Evolutionary conservation across 2,797 vertebrate species (phyloP), one percentile per base, ranked within the genome.

Genomic region (Myotis findleyi): DNA sequence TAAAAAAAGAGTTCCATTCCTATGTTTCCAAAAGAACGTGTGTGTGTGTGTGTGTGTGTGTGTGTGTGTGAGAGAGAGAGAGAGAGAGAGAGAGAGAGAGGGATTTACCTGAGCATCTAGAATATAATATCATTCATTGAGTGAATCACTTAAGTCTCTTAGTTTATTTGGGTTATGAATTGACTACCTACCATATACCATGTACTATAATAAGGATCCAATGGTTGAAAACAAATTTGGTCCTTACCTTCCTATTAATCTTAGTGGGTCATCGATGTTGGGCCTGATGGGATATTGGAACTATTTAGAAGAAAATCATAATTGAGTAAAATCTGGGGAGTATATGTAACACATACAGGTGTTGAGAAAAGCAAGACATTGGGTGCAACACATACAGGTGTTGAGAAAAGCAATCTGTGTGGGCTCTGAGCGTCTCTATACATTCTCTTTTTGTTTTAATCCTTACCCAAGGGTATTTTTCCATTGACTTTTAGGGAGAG

Each of bases 181-280:
- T 89, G 11, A 57, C 68, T 87, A 64, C 8, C 8, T 75, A 89
- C 3, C 5, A 51, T 30, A 4, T 73, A 14, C 44, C n/a, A 84
- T 9, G 18, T 14, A 64, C 33, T 55, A 14, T 66, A 27, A 81
- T 73, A 85, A 44, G 72, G 77, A 85, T 64, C 16, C 27, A 81
- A 20, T 44, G 27, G 12, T 41, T 51, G 53, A 57, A 89, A 85
- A 49, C 10, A 87, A 5, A 88, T 85, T 62, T 81, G 23, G n/a
- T 47, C 16, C 17, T 95, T 85, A 73, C 64, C 69, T 95, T 81
- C 47, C 30, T 87, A 36, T 69, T 75, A 77, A 76, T 71, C 23
- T 51, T 95, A 87, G 38, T 47, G 55, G n/a, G 20, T 20, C 13
- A 36, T 68, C 3, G 6, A 9, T 36, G 12, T n/a, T 41, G 10